A percentile compares a stretch with the other conserved stretches of the same genome.
These are phyloP conservation scores for Vanessa atalanta DNA, from an alignment of 1,140 invertebrate genomes.

Conservation along the genomic window DNA sequence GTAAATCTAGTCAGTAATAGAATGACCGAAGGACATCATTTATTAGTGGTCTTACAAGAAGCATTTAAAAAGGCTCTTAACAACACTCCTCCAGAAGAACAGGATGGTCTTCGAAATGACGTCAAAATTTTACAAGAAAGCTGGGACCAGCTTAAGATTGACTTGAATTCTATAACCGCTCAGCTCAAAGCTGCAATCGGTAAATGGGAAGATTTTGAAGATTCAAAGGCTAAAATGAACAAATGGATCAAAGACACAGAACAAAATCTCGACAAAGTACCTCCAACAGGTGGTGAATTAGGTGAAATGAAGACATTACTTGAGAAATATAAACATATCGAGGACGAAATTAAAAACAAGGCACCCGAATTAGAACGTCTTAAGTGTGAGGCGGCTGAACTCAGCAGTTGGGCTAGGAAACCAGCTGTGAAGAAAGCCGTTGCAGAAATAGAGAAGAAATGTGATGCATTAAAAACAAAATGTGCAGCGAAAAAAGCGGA, in stretches of 20 bases:
- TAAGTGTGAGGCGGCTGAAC: conserved; percentile 85
- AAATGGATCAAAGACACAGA: conserved; percentile 87
- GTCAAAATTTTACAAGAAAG: conserved; percentile 88
- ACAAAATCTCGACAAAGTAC: conserved; percentile 82
- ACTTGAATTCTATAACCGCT: conserved; percentile 88
- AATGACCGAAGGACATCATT: conserved; percentile 92
- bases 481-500: conserved; percentile 83
- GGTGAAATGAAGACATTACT: conserved; percentile 95
- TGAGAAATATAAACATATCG: conserved; percentile 90
- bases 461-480: conserved; percentile 83
- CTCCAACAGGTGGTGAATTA: conserved; percentile 89
- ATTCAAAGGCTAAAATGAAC: conserved; percentile 85
- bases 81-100: conserved; percentile 89
- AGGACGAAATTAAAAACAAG: conserved; percentile 88
- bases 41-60: conserved; percentile 89
- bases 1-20: conserved; percentile 86
- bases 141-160: conserved; percentile 92
- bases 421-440: conserved; percentile 83
- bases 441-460: conserved; percentile 84
- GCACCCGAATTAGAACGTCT: conserved; percentile 87
- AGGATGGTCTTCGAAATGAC: conserved; percentile 87
- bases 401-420: conserved; percentile 86
- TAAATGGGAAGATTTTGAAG: conserved; percentile 91
- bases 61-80: conserved; percentile 92
- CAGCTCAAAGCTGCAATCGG: conserved; percentile 88